Evolutionary conservation across 2,113 vertebrate genomes (phyloP).

Genomic region (Theropithecus gelada): DNA sequence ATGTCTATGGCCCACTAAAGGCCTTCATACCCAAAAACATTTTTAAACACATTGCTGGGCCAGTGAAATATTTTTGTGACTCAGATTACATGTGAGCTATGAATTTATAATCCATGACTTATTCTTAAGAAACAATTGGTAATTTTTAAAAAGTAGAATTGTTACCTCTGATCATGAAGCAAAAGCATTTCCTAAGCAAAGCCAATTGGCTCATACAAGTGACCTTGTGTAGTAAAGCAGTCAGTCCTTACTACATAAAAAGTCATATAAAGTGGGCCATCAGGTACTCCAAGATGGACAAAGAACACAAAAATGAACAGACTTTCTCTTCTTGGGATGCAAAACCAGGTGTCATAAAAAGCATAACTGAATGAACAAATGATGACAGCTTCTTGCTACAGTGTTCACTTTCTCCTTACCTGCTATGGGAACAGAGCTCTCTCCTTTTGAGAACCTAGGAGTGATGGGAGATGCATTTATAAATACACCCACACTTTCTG

Average conservation of each 20-base stretch:
- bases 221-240: background rate
- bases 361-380: background rate
- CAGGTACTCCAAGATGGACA: background rate
- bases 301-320: background rate
- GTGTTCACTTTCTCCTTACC: background rate
- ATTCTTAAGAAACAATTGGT: background rate
- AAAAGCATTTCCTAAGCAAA: background rate
- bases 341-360: background rate
- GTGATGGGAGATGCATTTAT: background rate
- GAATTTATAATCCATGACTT: background rate
- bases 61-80: background rate
- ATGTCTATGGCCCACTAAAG: background rate
- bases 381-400: background rate
- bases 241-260: background rate
- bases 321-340: background rate
- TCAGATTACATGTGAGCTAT: background rate
- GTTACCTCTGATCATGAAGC: background rate
- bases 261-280: background rate
- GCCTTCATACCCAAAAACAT: background rate
- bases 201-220: background rate
- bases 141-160: background rate
- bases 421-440: background rate
- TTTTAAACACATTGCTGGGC: background rate
- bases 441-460: background rate
- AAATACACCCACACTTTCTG: constrained; percentile 25